Evolutionary conservation across 2,113 vertebrate species (phyloP).

Genomic region (Ranitomeya variabilis): DNA sequence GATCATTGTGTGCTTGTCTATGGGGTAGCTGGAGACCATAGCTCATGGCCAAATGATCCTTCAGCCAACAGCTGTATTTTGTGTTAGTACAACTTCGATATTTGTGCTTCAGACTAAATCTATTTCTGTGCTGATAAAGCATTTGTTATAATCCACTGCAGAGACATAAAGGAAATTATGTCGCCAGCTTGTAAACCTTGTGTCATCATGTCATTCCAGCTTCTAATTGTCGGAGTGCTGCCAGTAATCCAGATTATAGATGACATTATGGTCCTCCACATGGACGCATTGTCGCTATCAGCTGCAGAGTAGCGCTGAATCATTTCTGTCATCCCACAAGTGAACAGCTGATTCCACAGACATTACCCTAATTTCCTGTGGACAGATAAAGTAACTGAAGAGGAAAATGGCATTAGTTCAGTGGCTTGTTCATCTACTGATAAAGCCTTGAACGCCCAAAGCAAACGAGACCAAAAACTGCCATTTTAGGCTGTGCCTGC

Average conservation of each 20-base stretch:
- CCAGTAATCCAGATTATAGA: background rate
- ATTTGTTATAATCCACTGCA: background rate
- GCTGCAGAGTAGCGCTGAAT: constrained; percentile 48
- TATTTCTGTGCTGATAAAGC: background rate
- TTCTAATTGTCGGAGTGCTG: background rate
- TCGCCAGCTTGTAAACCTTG: background rate
- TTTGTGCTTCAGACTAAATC: background rate
- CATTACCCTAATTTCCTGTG: constrained; percentile 61
- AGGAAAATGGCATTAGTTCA: constrained; percentile 67
- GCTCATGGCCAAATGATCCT: too few relatives aligned
- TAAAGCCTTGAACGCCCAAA: constrained; percentile 47
- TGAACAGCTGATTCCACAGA: constrained; percentile 61
- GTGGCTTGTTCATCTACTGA: constrained; percentile 54
- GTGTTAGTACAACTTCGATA: background rate
- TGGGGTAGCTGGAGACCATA: too few relatives aligned
- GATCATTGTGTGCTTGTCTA: too few relatives aligned
- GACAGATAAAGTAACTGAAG: constrained; percentile 65
- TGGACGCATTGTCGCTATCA: constrained; percentile 55
- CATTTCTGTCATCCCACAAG: constrained; percentile 2
- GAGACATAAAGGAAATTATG: background rate
- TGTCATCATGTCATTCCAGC: background rate
- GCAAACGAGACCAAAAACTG: constrained; percentile 61
- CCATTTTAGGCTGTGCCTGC: constrained; percentile 52
- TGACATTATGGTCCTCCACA: background rate
- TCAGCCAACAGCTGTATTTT: background rate